Evolutionary conservation across 2,888 invertebrate genomes (phyloP), one percentile per base, ranked within the genome.

Genomic region (Phalangium opilio): DNA sequence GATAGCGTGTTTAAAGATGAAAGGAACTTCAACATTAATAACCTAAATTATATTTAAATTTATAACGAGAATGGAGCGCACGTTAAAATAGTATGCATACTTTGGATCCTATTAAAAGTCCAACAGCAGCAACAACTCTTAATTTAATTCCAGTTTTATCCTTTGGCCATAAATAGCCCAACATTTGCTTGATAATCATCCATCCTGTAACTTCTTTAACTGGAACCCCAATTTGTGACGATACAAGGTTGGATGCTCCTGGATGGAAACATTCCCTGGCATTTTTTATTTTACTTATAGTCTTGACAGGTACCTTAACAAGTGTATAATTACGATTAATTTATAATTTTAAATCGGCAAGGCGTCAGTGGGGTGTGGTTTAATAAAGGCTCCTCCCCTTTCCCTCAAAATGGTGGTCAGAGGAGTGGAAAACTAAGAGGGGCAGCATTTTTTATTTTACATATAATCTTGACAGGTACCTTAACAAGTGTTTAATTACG

Each of bases 141-240:
- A 74, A 73, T 58, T 77, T 73, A 52, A 86, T 79, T 57, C 75
- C 73, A 50, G 72, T 67, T 62, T 89, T 81, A 64, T 86, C 83
- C 73, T 85, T 82, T 20, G 96, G 96, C 96, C 96, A 96, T 48
- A 96, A 82, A 69, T 93, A 90, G 44, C 76, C 75, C 64, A 86
- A 66, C 89, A 96, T 91, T 44, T 82, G 81, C 55, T 74, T 75
- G 21, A 91, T 62, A 82, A 95, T 91, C 61, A 87, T 79, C 57
- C 59, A 70, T 60, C 54, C 81, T 75, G 8, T 80, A 73, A 51
- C 86, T 76, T 43, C 75, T 70, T 48, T 40, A 54, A 27, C 53
- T 50, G 20, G 51, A 3, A 60, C 47, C 8, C 58, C 59, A 14
- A 65, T 47, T n/a, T 62, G 57, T 17, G 63, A 61, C 10, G 63